These are phyloP conservation scores for Geococcyx californianus DNA, from an alignment of 2,113 vertebrate genomes.

Conservation along the genomic window DNA sequence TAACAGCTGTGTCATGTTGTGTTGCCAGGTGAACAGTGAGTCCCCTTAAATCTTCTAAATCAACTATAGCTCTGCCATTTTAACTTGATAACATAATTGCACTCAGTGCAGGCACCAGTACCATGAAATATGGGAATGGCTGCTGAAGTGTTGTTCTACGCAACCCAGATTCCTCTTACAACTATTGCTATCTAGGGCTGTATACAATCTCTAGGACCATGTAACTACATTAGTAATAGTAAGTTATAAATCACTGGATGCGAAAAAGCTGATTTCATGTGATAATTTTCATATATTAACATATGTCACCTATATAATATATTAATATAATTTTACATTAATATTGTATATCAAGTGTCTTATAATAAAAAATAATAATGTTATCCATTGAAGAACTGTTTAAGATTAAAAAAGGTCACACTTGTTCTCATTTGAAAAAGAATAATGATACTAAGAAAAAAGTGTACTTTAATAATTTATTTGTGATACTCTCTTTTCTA, in stretches of 20 bases:
- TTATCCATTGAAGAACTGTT: not conserved
- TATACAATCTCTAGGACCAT: not conserved
- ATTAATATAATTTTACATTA: not conserved
- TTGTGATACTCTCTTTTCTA: not conserved
- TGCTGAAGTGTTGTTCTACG: not conserved
- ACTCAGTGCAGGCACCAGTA: not conserved
- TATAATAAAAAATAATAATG: not conserved
- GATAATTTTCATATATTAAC: not conserved
- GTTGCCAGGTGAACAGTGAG: not conserved
- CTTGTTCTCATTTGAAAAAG: not conserved
- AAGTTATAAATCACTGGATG: not conserved
- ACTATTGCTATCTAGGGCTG: not conserved
- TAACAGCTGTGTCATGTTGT: fast-evolving
- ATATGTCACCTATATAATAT: not conserved
- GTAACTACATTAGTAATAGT: not conserved
- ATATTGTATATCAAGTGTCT: not conserved
- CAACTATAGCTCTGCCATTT: not conserved
- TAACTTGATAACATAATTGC: not conserved
- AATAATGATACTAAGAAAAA: not conserved
- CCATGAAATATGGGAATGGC: not conserved
- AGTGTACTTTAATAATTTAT: not conserved
- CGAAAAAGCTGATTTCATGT: not conserved
- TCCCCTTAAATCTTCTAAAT: not conserved
- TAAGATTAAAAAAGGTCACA: not conserved
- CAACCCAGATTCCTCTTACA: not conserved